Conservation (phyloP, 2,113 vertebrate genomes). For the Cinclus cinclus region DNA sequence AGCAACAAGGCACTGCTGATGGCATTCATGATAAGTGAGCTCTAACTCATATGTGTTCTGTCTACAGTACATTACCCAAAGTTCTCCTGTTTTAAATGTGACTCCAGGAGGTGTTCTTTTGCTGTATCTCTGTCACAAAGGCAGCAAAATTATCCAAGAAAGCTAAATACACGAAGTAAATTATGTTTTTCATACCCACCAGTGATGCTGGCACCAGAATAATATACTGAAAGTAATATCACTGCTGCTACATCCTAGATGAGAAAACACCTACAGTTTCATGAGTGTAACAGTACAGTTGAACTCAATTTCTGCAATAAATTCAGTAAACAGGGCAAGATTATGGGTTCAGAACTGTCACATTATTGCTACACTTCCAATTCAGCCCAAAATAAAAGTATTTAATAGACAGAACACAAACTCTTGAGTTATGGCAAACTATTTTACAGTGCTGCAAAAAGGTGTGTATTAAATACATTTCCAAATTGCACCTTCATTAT, state of each 20-base stretch:
- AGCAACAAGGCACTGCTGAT: slow-evolving; percentile 83
- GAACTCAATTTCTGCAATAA: slow-evolving; percentile 21
- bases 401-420: neutral
- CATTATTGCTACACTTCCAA: neutral
- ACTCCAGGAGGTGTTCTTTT: slow-evolving; percentile 58
- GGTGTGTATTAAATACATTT: neutral
- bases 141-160: slow-evolving; percentile 60
- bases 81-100: slow-evolving; percentile 52
- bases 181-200: slow-evolving; percentile 44
- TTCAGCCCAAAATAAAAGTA: neutral
- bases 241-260: neutral
- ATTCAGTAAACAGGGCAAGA: slow-evolving; percentile 10
- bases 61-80: slow-evolving; percentile 64
- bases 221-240: neutral
- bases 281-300: neutral
- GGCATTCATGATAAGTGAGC: slow-evolving; percentile 77
- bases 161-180: slow-evolving; percentile 49
- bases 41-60: slow-evolving; percentile 69
- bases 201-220: slow-evolving; percentile 38
- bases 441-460: slow-evolving; percentile 3
- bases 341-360: neutral
- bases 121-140: slow-evolving; percentile 53
- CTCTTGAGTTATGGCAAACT: neutral
- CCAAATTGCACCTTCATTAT: neutral
- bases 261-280: slow-evolving; percentile 47